Evolutionary conservation across 2,113 vertebrate species (phyloP).

Genomic region (Panthera tigris): DNA sequence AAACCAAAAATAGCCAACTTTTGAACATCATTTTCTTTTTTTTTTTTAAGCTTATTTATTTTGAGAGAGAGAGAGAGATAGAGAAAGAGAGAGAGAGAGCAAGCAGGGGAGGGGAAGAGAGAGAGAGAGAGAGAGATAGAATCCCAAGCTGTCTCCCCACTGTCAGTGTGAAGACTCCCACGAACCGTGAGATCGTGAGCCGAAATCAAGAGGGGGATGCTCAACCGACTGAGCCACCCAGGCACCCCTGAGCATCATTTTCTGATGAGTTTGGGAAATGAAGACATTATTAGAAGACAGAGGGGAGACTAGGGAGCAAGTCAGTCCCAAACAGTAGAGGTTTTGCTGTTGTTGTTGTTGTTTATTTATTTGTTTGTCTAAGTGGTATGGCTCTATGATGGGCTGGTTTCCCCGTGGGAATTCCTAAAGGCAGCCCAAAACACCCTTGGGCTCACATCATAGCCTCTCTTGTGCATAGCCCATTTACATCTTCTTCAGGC

Average conservation of each 20-base stretch:
- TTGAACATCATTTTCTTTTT: not conserved
- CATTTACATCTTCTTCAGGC: not conserved
- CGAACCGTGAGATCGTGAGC: too few species aligned
- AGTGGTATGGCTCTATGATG: not conserved
- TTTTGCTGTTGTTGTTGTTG: not conserved
- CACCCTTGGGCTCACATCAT: not conserved
- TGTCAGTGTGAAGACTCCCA: too few species aligned
- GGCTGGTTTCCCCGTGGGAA: not conserved
- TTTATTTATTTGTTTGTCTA: not conserved
- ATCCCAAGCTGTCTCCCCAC: too few species aligned
- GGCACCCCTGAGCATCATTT: not conserved
- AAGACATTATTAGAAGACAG: not conserved
- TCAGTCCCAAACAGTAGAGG: not conserved
- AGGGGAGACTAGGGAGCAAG: not conserved
- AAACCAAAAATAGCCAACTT: conserved; percentile 31
- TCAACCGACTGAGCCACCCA: too few species aligned
- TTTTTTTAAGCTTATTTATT: too few species aligned
- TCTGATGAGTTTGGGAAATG: conserved; percentile 44
- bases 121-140: too few species aligned
- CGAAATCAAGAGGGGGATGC: too few species aligned
- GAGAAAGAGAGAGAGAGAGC: too few species aligned
- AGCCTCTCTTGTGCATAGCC: not conserved
- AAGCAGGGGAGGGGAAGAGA: too few species aligned
- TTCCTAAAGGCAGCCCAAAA: not conserved
- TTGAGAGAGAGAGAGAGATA: too few species aligned